Evolutionary conservation across 2,888 invertebrate species (phyloP), one percentile per base, ranked within the genome.

Genomic region (Polydrusus tereticollis): DNA sequence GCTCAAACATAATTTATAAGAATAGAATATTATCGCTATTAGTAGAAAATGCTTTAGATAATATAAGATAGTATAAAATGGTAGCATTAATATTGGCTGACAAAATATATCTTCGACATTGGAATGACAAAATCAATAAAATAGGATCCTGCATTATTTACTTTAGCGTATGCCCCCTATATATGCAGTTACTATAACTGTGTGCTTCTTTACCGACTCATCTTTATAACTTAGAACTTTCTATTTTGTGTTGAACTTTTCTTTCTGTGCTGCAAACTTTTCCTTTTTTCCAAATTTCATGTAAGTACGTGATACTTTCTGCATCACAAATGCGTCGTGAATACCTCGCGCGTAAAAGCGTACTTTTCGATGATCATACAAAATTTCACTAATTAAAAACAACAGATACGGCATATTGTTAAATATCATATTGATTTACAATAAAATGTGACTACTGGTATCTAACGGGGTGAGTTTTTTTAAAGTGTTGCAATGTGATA

Each of bases 161-260:
- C 0, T 55, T 29, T 55, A 55, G 52, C 18, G 16, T 29, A 29
- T 29, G 18, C 8, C 10, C 52, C 52, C 33, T 55, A 18, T 29
- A 29, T 55, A 29, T 29, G 52, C 52, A 55, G 29, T 55, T 16
- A 33, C 26, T 50, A 50, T 10, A 18, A 6, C 16, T 2, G 52
- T 29, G 52, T 55, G 52, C 52, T 55, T 55, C 52, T 29, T 55
- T 55, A 55, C 52, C 52, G 18, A 55, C 29, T 29, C 10, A 55
- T 29, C 10, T 29, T 10, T 29, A 55, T 16, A 29, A 55, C 29
- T 29, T 55, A 29, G 5, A n/a, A n/a, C n/a, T 20, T 14, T 55
- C 4, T 29, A 0, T 52, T 29, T 55, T 55, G 16, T 16, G 3
- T 55, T 55, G 8, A 8, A 55, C 52, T 55, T 14, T 52, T 14